Percentiles rank a stretch among this genome's conserved stretches.
Conservation (phyloP, 2,888 invertebrate genomes). For the Andrena minutula region DNA sequence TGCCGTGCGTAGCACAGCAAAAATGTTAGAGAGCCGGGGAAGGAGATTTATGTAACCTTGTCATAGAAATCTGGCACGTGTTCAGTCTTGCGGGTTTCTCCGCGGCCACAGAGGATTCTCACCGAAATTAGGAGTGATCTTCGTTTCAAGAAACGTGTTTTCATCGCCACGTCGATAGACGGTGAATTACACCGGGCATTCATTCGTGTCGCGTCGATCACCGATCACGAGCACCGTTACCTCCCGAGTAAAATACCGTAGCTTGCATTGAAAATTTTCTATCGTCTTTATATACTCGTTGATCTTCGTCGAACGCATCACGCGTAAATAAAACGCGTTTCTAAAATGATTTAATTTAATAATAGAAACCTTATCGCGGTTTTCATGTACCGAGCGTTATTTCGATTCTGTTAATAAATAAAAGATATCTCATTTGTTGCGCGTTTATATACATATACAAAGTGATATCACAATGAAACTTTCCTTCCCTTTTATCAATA, state of each 20-base stretch:
- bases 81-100: conserved; percentile 13
- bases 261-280: neutral
- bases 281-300: neutral
- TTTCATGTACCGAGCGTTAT: too few species aligned
- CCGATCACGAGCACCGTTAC: neutral
- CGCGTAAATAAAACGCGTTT: too few species aligned
- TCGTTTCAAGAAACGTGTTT: neutral
- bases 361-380: too few species aligned
- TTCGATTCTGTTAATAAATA: too few species aligned
- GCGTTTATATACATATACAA: too few species aligned
- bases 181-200: neutral
- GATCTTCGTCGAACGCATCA: too few species aligned
- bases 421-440: too few species aligned
- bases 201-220: neutral
- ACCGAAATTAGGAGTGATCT: conserved; percentile 4
- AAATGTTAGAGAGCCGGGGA: conserved; percentile 7
- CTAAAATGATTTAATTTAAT: too few species aligned
- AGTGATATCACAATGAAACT: too few species aligned
- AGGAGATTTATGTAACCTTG: conserved; percentile 37
- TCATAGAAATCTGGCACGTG: conserved; percentile 34
- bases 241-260: conserved; percentile 2
- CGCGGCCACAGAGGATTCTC: neutral
- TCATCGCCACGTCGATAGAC: neutral
- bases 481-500: too few species aligned
- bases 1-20: neutral